phyloP scores from a whole-genome alignment of 2,113 vertebrate species.

The Tapirus terrestris region DNA sequence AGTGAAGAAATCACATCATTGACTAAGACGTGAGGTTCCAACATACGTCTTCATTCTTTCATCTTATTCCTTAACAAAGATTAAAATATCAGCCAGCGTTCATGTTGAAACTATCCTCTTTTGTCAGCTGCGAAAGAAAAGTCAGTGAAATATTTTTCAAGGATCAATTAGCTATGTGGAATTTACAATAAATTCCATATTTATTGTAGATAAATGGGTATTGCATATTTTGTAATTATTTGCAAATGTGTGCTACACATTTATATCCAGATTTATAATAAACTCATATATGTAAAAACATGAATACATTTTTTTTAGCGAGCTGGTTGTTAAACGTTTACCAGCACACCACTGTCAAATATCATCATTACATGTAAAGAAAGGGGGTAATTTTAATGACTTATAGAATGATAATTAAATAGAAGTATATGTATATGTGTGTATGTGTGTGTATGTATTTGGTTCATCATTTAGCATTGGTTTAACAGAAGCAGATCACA shows the following conservation, averaged over 20 bases:
- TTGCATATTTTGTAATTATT: background rate
- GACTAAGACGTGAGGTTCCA: background rate
- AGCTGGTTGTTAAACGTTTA: background rate
- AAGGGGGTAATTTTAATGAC: background rate
- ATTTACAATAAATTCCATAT: background rate
- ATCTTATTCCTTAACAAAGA: background rate
- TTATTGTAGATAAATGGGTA: too few relatives aligned
- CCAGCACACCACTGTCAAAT: too few relatives aligned
- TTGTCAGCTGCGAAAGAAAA: background rate
- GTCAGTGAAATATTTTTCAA: background rate
- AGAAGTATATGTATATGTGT: background rate
- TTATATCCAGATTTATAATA: background rate
- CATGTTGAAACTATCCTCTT: background rate
- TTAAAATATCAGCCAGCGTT: background rate
- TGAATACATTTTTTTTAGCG: background rate
- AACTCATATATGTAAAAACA: background rate
- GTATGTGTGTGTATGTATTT: rapidly evolving
- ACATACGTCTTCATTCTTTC: background rate
- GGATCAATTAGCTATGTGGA: background rate
- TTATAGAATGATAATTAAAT: background rate
- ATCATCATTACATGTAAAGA: background rate
- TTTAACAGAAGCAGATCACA: background rate
- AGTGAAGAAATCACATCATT: background rate
- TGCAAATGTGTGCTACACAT: background rate
- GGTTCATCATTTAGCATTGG: background rate